Base-by-base conservation (phyloP, 2,888 invertebrate species). In the Gonocerus acuteangulatus region DNA sequence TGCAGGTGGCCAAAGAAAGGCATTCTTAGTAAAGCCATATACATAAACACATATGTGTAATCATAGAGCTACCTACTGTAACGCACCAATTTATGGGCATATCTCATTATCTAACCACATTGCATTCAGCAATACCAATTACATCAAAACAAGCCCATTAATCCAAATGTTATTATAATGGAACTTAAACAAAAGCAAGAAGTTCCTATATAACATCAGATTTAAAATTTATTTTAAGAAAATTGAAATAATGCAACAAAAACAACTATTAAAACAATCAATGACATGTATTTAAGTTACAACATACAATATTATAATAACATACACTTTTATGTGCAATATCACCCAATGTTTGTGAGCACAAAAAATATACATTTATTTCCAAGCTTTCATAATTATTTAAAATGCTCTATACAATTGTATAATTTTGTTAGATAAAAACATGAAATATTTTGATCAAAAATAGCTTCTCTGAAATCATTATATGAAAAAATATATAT, bases 281-380 rank as follows among this genome's bases (percentile, higher is more conserved):
- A 42, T 36, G 9, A 9, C 52, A 39, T 52, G 22, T 39, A 36
- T 52, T 52, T 51, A 51, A 39, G 52, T 52, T 52, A 52, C 42
- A 52, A 52, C 23, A 52, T 52, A 39, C 22, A 52, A 52, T 52
- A 36, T 27, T 52, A 39, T 52, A 39, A 52, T 52, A 52, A 36
- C 52, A 52, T 52, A 52, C 49, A 51, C 52, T 52, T 52, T 32
- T 19, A 18, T 52, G 52, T 42, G 52, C 52, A 52, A 52, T 52
- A 52, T 52, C 52, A 52, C 52, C 52, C 39, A 52, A 52, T 21
- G 18, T 52, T 52, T n/a, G 42, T 52, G 52, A 52, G 52, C 52
- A 52, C 52, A 52, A 52, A 52, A 52, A 52, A 52, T 52, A 52
- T 42, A 52, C 52, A 52, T 19, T 52, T 52, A 52, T 47, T 36